Conservation (phyloP, 2,113 vertebrate species). For the Ornithorhynchus anatinus region DNA sequence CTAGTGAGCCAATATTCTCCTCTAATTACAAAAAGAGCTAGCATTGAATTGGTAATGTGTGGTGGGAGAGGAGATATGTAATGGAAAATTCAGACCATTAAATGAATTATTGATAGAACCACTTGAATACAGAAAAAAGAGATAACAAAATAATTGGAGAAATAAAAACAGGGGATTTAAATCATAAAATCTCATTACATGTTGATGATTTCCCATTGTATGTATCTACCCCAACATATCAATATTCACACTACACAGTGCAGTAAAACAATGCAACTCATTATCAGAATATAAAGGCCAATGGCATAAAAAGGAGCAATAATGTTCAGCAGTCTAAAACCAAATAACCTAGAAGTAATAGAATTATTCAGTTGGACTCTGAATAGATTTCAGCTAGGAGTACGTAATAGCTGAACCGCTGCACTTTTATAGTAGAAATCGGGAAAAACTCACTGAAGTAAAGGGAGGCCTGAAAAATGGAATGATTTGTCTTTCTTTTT, state of each 20-base stretch:
- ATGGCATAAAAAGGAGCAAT: slow-evolving; percentile 10
- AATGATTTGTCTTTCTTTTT: background rate
- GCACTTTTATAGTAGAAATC: background rate
- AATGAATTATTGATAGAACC: slow-evolving; percentile 29
- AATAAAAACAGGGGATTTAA: slow-evolving; percentile 22
- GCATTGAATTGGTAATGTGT: background rate
- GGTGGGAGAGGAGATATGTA: background rate
- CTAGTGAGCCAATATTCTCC: too few relatives aligned
- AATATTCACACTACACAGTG: slow-evolving; percentile 2
- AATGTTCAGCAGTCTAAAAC: slow-evolving; percentile 23
- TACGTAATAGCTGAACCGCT: slow-evolving; percentile 14
- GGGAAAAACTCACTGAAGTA: slow-evolving; percentile 8
- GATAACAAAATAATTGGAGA: slow-evolving; percentile 26
- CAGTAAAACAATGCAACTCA: slow-evolving; percentile 29
- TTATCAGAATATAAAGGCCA: slow-evolving; percentile 28
- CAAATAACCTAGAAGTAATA: slow-evolving; percentile 25
- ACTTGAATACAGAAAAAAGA: slow-evolving; percentile 5
- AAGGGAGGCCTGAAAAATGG: background rate
- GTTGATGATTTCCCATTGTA: slow-evolving; percentile 27
- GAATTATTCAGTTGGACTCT: slow-evolving; percentile 10
- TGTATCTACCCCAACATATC: slow-evolving; percentile 10
- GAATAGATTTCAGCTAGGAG: slow-evolving; percentile 13
- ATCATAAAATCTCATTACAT: slow-evolving; percentile 39
- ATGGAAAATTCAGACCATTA: slow-evolving; percentile 1
- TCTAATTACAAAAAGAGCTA: too few relatives aligned